Base-by-base conservation (phyloP, 30 jellyfish, hydroid and myxozoan genomes). In the Cassiopea andromeda region DNA sequence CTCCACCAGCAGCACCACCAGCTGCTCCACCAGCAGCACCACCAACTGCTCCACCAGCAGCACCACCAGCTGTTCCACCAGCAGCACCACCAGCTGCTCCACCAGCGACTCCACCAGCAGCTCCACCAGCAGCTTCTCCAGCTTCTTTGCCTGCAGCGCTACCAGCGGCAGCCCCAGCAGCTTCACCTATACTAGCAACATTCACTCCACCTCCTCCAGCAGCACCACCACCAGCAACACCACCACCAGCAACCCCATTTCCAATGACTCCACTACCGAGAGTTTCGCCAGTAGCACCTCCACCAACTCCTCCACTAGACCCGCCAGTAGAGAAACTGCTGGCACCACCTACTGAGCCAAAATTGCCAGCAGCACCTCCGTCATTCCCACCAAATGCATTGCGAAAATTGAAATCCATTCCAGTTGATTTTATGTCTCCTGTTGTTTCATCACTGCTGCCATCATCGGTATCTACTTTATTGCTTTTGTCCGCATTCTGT, bases 1-100 rank as follows among this genome's bases (percentile, higher is more conserved):
- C 90, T 2, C 72, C 90, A 2, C 90, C 96, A 13, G 46, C 81
- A 38, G 19, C 49, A 1, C 58, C 86, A 1, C 70, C 89, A 9
- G 74, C 88, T 1, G 54, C 85, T 44, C 75, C 90, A 54, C 86
- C 92, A 17, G 78, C 89, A 61, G 73, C 86, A 9, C 43, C 78
- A 60, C 79, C 59, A 12, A 44, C 85, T 14, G 60, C 81, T 10
- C 93, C 88, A 4, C 58, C 96, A 4, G 60, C 92, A 57, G 73
- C 92, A 2, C 76, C 90, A 58, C 72, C 87, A 44, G 70, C 92
- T 46, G 68, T 81, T 9, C 76, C 90, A 9, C 80, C 90, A 1
- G 90, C 93, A 2, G 72, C 92, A 10, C 48, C 93, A 15, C 97
- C 97, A 44, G 67, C 93, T 2, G 82, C 86, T 44, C 75, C 92